Conservation (phyloP, 1,140 invertebrate species). For the Cyclina sinensis region DNA sequence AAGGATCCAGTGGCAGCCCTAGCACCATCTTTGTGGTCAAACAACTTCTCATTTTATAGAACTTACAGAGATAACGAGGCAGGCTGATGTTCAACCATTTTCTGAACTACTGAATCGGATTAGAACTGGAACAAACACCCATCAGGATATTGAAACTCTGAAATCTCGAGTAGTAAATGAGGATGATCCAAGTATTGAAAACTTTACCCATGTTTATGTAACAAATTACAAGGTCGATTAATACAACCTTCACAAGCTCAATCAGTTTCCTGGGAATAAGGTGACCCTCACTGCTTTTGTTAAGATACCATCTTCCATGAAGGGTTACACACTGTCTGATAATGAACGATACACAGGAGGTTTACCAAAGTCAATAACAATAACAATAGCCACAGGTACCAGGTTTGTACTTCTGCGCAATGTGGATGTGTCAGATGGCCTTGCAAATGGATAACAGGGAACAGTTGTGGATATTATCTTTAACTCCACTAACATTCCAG, state of each 20-base stretch:
- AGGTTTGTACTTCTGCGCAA: constrained; percentile 18
- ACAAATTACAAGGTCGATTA: constrained; percentile 11
- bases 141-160: not conserved
- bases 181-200: not conserved
- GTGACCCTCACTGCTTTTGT: not conserved
- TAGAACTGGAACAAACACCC: constrained; percentile 2
- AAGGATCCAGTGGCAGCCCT: not conserved
- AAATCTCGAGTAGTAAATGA: not conserved
- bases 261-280: not conserved
- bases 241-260: not conserved
- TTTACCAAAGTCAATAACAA: not conserved
- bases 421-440: constrained; percentile 35
- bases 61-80: constrained; percentile 24
- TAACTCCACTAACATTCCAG: not conserved
- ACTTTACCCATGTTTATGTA: not conserved
- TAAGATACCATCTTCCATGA: not conserved
- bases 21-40: not conserved
- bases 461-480: not conserved
- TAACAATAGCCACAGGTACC: constrained; percentile 14
- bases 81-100: constrained; percentile 3
- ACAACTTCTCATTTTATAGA: constrained; percentile 17
- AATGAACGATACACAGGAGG: constrained; percentile 3
- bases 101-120: not conserved
- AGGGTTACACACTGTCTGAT: not conserved
- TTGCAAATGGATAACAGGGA: constrained; percentile 44